Evolutionary conservation across 2,797 vertebrate genomes (phyloP).

Genomic region (Onychomys arenicola): DNA sequence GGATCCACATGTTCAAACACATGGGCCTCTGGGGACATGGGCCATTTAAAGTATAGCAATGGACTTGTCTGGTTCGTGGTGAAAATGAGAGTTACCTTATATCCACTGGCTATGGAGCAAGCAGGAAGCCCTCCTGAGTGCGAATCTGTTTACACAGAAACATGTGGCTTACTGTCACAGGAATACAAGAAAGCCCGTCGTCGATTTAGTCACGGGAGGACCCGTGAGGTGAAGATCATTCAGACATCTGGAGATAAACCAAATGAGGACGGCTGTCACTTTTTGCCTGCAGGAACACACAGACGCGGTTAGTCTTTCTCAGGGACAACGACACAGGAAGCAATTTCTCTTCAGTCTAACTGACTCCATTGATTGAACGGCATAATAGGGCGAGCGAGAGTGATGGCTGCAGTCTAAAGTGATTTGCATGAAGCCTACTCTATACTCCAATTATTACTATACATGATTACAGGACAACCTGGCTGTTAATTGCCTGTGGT

Average conservation of each 20-base stretch:
- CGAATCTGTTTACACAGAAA: not conserved
- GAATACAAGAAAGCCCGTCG: not conserved
- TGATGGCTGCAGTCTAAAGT: slow-evolving; percentile 85
- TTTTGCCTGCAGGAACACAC: slow-evolving; percentile 60
- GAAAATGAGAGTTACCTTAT: not conserved
- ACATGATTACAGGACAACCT: slow-evolving; percentile 90
- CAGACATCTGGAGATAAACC: slow-evolving; percentile 34
- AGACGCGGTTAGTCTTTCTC: slow-evolving; percentile 46
- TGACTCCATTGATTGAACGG: slow-evolving; percentile 26
- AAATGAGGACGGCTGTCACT: not conserved
- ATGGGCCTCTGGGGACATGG: not conserved
- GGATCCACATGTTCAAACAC: not conserved
- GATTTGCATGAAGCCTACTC: slow-evolving; percentile 86
- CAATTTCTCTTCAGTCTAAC: not conserved
- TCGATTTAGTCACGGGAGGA: slow-evolving; percentile 46
- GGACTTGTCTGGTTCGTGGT: not conserved
- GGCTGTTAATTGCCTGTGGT: slow-evolving; percentile 89
- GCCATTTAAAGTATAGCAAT: not conserved
- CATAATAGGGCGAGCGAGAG: slow-evolving; percentile 30
- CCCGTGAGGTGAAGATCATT: slow-evolving; percentile 29
- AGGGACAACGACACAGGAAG: slow-evolving; percentile 46
- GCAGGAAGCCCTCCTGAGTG: not conserved
- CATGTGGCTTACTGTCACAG: slow-evolving; percentile 14
- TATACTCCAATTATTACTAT: slow-evolving; percentile 84
- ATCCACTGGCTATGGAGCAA: not conserved